Evolutionary conservation across 2,888 invertebrate genomes (phyloP), one percentile per base, ranked within the genome.

Genomic region (Cabera pusaria): DNA sequence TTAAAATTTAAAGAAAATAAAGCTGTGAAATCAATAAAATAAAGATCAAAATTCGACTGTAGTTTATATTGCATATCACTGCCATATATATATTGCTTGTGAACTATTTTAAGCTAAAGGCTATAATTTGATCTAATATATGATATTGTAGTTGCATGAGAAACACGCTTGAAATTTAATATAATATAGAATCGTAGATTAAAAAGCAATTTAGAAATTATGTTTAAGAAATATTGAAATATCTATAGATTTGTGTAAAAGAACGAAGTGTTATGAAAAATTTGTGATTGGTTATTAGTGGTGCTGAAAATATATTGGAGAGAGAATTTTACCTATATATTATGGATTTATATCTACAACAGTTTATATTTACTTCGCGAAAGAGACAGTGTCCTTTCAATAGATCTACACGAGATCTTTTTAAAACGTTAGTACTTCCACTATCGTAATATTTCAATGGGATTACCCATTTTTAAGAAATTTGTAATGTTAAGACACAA

Each of bases 41-140:
- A 5, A 11, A 25, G 25, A 18, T 24, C n/a, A n/a, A n/a, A n/a
- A n/a, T n/a, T n/a, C n/a, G n/a, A n/a, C n/a, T n/a, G n/a, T n/a
- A n/a, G n/a, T n/a, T n/a, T n/a, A n/a, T n/a, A n/a, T n/a, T n/a
- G 12, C 16, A 19, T 23, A 27, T 27, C 43, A 43, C 43, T 43
- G 43, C 43, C 43, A 43, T 42, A 42, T 42, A 38, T 38, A 34
- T 26, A 19, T 24, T 33, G 38, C 41, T 31, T 21, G 4, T 23
- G 12, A 28, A 20, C 8, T 10, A 31, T 18, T n/a, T 22, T 20
- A 32, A 17, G 9, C 6, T 26, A 22, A 14, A 14, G 0, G 3
- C 7, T 21, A 6, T 35, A 25, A 8, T 9, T 10, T 10, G 9
- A 14, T 20, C 3, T 18, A 4, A 6, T 25, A 23, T 20, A 20